A percentile compares a stretch with the other conserved stretches of the same genome.
phyloP scores from a whole-genome alignment of 2,797 vertebrate genomes.

The Caiman crocodilus region DNA sequence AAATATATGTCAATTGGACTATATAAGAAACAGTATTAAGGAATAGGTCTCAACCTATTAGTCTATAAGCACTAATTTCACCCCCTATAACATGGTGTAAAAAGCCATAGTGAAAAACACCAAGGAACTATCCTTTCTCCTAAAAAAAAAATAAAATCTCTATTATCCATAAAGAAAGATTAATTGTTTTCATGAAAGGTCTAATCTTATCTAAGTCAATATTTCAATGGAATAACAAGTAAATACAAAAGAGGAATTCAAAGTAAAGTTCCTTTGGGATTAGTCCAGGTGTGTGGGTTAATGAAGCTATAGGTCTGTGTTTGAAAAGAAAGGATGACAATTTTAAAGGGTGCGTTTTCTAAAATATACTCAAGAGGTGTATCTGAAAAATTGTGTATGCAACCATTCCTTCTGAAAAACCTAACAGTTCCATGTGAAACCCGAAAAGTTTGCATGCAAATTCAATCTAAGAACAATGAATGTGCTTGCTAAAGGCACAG shows the following conservation, averaged over 20 bases:
- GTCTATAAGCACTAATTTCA: background rate
- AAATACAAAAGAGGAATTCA: background rate
- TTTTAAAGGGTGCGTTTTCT: background rate
- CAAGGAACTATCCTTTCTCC: background rate
- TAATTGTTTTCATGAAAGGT: background rate
- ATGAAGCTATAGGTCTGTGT: background rate
- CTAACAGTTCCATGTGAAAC: background rate
- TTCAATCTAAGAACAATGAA: background rate
- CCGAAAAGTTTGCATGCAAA: background rate
- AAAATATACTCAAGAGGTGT: background rate
- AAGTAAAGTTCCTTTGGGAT: background rate
- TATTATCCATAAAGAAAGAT: background rate
- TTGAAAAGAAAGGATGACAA: background rate
- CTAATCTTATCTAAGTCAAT: background rate
- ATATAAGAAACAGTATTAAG: constrained; percentile 44
- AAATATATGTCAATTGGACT: constrained; percentile 70
- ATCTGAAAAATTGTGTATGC: background rate
- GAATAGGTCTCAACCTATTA: constrained; percentile 22
- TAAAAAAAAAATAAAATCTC: background rate
- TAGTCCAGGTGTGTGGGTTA: background rate
- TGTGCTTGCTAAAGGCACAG: background rate
- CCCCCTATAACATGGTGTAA: constrained; percentile 1
- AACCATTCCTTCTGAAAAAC: background rate
- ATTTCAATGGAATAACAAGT: background rate
- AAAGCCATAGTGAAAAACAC: background rate